Evolutionary conservation across 2,113 vertebrate genomes (phyloP).

Genomic region (Prinia subflava): DNA sequence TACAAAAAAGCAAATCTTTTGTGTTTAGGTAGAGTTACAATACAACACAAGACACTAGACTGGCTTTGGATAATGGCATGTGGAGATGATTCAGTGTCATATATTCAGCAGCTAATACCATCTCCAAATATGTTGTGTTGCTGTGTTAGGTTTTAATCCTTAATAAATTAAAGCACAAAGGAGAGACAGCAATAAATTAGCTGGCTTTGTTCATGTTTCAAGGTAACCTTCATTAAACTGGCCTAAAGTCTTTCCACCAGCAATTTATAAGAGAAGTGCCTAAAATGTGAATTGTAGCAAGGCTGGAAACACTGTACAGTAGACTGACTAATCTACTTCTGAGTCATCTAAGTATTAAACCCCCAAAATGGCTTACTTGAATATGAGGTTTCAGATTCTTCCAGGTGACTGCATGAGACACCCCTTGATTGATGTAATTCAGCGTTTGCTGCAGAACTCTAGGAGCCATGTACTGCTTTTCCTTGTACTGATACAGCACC

Average conservation of each 20-base stretch:
- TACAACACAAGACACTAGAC: not conserved
- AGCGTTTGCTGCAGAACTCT: constrained; percentile 96
- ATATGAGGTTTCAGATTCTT: constrained; percentile 97
- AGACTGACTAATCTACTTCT: not conserved
- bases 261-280: not conserved
- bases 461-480: constrained; percentile 96
- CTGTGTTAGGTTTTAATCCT: not conserved
- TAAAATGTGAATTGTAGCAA: not conserved
- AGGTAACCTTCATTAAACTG: not conserved
- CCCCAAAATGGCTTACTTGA: constrained; percentile 78
- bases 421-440: constrained; percentile 97
- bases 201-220: not conserved
- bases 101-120: not conserved
- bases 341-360: not conserved
- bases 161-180: not conserved
- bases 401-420: constrained; percentile 96
- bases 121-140: not conserved
- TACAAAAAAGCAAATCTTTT: not conserved
- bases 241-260: not conserved
- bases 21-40: not conserved
- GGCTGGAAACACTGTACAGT: not conserved
- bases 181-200: not conserved
- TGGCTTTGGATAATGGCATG: not conserved
- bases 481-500: constrained; percentile 96
- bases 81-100: not conserved